phyloP scores from a whole-genome alignment of 2,888 invertebrate genomes.

The Helleia helle region DNA sequence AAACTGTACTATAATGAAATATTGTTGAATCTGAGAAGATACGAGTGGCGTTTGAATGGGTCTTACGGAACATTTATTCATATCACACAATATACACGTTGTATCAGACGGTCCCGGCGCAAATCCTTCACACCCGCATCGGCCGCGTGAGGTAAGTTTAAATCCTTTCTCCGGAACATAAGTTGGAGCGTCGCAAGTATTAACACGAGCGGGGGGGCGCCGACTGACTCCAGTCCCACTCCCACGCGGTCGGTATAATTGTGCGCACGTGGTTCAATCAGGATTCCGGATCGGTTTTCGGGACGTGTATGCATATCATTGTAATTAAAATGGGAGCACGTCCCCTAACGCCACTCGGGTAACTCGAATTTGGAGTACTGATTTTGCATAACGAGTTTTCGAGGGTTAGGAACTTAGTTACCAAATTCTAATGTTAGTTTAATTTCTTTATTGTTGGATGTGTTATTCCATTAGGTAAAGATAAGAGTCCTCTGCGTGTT shows the following conservation, averaged over 20 bases:
- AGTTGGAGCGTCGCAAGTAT: slow-evolving; percentile 7
- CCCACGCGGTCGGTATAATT: slow-evolving; percentile 33
- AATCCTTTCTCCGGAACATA: not conserved
- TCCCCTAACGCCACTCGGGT: slow-evolving; percentile 23
- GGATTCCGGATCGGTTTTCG: slow-evolving; percentile 31
- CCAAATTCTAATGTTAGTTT: slow-evolving; percentile 17
- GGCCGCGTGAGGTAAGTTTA: not conserved
- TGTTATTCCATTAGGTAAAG: no score
- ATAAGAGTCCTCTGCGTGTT: no score
- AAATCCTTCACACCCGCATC: not conserved
- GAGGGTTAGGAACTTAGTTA: slow-evolving; percentile 18
- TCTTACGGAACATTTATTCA: no score
- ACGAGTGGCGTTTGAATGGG: no score
- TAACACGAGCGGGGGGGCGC: slow-evolving; percentile 5
- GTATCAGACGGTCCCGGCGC: no score
- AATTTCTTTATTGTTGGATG: slow-evolving; percentile 15
- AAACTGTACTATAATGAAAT: no score
- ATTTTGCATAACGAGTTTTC: slow-evolving; percentile 26
- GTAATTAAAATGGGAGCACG: slow-evolving; percentile 31
- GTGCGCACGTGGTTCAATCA: slow-evolving; percentile 43
- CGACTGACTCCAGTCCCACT: slow-evolving; percentile 7
- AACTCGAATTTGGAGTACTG: slow-evolving; percentile 23
- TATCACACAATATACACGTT: no score
- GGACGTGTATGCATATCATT: slow-evolving; percentile 29
- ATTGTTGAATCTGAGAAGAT: no score